Base-by-base conservation (phyloP, 2,888 invertebrate species). In the Apantesis nais region DNA sequence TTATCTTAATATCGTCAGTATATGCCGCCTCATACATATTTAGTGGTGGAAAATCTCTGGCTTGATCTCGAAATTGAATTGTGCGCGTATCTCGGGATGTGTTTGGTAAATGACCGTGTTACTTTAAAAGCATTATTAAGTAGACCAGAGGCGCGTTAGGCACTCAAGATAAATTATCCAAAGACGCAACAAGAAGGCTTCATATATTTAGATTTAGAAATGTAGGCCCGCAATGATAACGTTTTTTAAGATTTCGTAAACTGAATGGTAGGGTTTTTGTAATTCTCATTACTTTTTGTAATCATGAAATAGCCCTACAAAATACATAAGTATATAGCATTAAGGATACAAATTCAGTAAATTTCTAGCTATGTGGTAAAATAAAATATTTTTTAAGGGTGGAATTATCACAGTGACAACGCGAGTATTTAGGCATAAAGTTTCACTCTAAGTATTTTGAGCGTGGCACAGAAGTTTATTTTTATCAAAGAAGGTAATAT, bases 1-100 rank as follows among this genome's bases (percentile, higher is more conserved):
- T 69, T 72, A 75, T 74, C 70, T 73, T 75, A 62, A 68, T 55
- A 71, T 75, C 55, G 65, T 31, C 34, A 37, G 39, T 68, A 58
- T 66, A 70, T 77, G 39, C 16, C 34, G 62, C 25, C 70, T 74
- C 41, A 74, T 74, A 72, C 68, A 74, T 75, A 75, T 74, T 72
- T 69, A 72, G 62, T 61, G 14, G 37, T 2, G 60, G 31, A 31
- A 68, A 76, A 73, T 68, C 37, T 71, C 39, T 14, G 34, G 63
- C 63, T 74, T 72, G 44, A 70, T 70, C 60, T 62, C 48, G 29
- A 75, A 25, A 78, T 77, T 72, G 62, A 75, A 75, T 68, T 70
- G 66, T 70, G n/a, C 25, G 34, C 39, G 44, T 72, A 68, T 70
- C 3, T 14, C 2, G 11, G 29, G 16, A 55, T 37, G 25, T 68